A percentile compares a stretch with the other conserved stretches of the same genome.
Conservation (phyloP, 2,888 invertebrate species). For the Eupithecia vulgata region DNA sequence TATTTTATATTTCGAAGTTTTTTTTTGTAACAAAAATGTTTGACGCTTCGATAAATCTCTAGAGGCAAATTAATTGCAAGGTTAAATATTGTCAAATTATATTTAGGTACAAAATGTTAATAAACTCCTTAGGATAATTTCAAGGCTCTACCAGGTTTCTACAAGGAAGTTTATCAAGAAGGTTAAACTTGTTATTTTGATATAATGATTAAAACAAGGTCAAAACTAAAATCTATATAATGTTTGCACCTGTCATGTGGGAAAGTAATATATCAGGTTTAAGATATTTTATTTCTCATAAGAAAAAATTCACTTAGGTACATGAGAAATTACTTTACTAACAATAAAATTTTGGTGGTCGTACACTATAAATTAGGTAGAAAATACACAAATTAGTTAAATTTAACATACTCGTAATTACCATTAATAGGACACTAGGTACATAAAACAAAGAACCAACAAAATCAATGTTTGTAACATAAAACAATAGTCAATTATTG, state of each 20-base stretch:
- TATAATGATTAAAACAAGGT: not conserved
- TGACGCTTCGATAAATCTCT: not conserved
- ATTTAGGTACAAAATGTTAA: not conserved
- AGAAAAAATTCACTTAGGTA: no score
- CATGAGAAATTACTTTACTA: no score
- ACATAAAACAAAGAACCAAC: no score
- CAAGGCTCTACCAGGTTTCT: slow-evolving; percentile 5
- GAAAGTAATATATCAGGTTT: not conserved
- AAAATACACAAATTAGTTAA: no score
- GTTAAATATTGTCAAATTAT: not conserved
- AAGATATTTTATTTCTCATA: no score
- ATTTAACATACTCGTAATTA: no score
- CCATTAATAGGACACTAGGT: no score
- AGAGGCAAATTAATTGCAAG: not conserved
- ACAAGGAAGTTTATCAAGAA: slow-evolving; percentile 2
- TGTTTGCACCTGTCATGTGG: not conserved
- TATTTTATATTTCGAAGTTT: not conserved
- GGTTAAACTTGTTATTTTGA: slow-evolving; percentile 7
- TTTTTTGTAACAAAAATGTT: not conserved
- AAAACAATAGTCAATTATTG: no score
- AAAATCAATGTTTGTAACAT: no score
- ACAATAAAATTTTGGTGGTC: no score
- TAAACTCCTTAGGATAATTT: not conserved
- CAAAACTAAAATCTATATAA: not conserved
- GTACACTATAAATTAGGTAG: no score